Conservation (phyloP, 2,888 invertebrate genomes). For the Tortricodes alternella region DNA sequence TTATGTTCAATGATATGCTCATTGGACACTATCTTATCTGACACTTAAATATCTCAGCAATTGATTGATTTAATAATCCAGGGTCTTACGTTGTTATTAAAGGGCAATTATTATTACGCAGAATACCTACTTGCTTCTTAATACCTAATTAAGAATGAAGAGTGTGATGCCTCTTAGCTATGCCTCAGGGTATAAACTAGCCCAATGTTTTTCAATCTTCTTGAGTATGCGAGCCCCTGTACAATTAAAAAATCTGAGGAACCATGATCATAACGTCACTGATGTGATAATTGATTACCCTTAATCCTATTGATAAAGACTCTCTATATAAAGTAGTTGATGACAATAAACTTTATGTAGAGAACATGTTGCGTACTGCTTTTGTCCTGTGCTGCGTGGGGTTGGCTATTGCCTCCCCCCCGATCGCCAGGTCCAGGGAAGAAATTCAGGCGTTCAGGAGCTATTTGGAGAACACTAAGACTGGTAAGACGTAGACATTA, state of each 20-base stretch:
- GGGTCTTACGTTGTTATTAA: too few species aligned
- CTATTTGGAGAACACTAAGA: slow-evolving; percentile 60
- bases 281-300: background rate
- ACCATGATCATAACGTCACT: too few species aligned
- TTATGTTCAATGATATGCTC: too few species aligned
- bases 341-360: background rate
- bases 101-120: too few species aligned
- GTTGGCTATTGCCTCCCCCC: slow-evolving; percentile 50
- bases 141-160: too few species aligned
- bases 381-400: slow-evolving; percentile 49
- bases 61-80: background rate
- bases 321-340: slow-evolving; percentile 6
- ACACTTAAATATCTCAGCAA: background rate
- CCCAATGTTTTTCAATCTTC: too few species aligned
- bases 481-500: slow-evolving; percentile 53
- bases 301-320: slow-evolving; percentile 2
- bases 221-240: too few species aligned
- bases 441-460: slow-evolving; percentile 63
- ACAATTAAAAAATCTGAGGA: too few species aligned
- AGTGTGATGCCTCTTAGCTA: too few species aligned
- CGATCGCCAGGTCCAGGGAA: slow-evolving; percentile 53
- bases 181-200: too few species aligned
- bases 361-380: slow-evolving; percentile 51
- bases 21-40: too few species aligned
- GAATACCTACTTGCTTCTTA: too few species aligned